Base-by-base conservation (phyloP, 2,113 vertebrate species). In the Cromileptes altivelis region DNA sequence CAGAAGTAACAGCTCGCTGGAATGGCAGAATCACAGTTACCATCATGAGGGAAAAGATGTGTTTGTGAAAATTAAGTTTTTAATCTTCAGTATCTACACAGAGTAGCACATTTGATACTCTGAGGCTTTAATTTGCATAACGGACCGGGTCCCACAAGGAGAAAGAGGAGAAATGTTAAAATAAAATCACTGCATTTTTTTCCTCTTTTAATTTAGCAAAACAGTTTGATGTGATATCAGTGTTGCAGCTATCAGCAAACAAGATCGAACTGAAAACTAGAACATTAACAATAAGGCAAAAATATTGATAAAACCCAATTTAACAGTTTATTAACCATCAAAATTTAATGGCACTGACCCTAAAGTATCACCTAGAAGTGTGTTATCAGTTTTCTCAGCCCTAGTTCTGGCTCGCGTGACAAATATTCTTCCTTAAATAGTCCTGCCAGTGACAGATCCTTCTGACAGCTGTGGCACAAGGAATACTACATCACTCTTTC, bases 361-460 rank as follows among this genome's bases (percentile, higher is more conserved):
- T 69, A 84, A 82, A 82, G 60, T 69, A 62, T 37, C 60, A 19
- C 67, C 52, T 70, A 27, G 69, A 57, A 74, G 47, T 75, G 71
- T 62, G 56, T 63, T 67, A 87, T 87, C 82, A 63, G 62, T 74
- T 70, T 70, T 15, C 71, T 49, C 53, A 67, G 70, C 27, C 55
- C 53, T 53, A 37, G 33, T 70, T 83, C 77, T 33, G 15, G 21
- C 47, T 70, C 18, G 9, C 86, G 85, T 91, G 81, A 89, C 57
- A 84, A 79, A 93, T 90, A 81, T 80, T 75, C 69, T 18, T 72
- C 86, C 68, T 70, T 82, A 86, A 92, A 85, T 84, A 83, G 80
- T 87, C 61, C 27, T 64, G 80, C 75, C 89, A 79, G 60, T 82
- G 91, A 91, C 88, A 65, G 78, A 93, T 88, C 78, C 68, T 4